These are phyloP conservation scores for Porphyrio hochstetteri DNA, from an alignment of 2,113 vertebrate genomes.

Conservation along the genomic window DNA sequence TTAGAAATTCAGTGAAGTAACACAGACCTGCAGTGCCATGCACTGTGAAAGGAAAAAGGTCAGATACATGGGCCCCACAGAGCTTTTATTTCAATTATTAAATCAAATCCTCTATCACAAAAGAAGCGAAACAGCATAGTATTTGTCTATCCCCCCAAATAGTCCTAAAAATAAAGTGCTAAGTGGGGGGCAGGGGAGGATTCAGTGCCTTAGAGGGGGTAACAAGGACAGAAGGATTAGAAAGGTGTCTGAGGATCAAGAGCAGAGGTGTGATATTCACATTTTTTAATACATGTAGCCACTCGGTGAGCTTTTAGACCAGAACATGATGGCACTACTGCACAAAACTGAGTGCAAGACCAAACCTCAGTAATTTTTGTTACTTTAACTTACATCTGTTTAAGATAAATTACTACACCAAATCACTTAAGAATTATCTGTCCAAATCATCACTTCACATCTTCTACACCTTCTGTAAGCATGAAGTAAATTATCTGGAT, in stretches of 20 bases:
- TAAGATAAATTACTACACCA: not conserved
- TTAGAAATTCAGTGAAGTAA: not conserved
- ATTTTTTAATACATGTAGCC: not conserved
- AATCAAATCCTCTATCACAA: not conserved
- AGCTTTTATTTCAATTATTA: not conserved
- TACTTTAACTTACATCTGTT: not conserved
- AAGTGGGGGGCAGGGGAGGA: fast-evolving
- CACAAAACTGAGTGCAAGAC: not conserved
- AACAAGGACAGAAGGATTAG: not conserved
- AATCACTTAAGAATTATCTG: not conserved
- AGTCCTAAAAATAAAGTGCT: not conserved
- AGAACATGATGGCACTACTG: not conserved
- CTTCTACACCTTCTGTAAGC: not conserved
- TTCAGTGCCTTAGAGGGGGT: not conserved
- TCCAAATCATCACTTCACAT: not conserved
- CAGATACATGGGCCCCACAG: not conserved
- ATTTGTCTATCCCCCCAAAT: not conserved
- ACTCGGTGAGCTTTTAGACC: not conserved
- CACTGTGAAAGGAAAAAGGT: not conserved
- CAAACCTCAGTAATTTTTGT: not conserved
- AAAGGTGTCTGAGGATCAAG: not conserved
- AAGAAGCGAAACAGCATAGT: not conserved
- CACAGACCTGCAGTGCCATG: not conserved
- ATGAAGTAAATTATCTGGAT: not conserved
- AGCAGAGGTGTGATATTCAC: not conserved